These are phyloP conservation scores for Nineta flava DNA, from an alignment of 2,888 invertebrate genomes.

Conservation along the genomic window DNA sequence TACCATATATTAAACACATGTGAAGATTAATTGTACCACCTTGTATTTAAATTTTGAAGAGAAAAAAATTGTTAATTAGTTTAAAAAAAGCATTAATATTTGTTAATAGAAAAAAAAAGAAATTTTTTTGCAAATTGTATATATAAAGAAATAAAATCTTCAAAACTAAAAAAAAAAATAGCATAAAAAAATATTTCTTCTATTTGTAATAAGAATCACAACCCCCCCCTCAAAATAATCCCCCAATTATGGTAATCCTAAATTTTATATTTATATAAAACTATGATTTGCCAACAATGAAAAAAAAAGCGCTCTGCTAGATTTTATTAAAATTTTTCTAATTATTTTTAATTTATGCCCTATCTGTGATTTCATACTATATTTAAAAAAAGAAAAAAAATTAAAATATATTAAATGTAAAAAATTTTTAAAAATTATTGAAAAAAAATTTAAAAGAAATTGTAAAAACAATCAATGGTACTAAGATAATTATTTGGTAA, in stretches of 20 bases:
- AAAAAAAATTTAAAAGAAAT: background rate
- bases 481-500: background rate
- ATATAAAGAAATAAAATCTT: background rate
- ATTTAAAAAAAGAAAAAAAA: background rate
- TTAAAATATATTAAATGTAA: too few relatives aligned
- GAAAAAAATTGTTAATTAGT: background rate
- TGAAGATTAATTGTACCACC: too few relatives aligned
- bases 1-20: too few relatives aligned
- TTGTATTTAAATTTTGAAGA: background rate
- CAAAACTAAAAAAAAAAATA: background rate
- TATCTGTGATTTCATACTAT: background rate
- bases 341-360: background rate
- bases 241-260: background rate
- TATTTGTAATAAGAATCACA: too few relatives aligned
- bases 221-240: background rate
- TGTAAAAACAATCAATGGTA: background rate
- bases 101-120: background rate
- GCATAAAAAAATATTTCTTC: background rate
- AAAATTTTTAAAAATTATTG: too few relatives aligned
- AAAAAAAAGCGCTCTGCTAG: too few relatives aligned
- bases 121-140: background rate
- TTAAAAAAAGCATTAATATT: background rate
- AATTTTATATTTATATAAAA: background rate
- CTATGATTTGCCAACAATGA: background rate
- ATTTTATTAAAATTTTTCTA: background rate